These are phyloP conservation scores for Cyanoderma ruficeps DNA, from an alignment of 2,113 vertebrate species.

Conservation along the genomic window DNA sequence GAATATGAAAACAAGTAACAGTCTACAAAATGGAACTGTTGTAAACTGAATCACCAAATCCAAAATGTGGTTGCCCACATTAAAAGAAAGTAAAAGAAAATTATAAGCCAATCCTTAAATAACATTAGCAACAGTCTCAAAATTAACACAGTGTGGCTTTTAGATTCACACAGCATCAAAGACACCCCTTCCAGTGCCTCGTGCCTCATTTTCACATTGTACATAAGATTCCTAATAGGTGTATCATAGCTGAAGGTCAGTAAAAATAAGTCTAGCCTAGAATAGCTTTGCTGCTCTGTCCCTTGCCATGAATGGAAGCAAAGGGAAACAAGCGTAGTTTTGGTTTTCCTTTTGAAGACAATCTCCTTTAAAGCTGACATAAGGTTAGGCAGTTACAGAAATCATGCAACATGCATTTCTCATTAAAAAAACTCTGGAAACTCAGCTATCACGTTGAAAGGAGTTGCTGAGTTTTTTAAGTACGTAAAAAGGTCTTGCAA, in stretches of 20 bases:
- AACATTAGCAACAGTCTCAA: background rate
- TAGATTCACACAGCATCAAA: background rate
- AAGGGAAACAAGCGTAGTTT: background rate
- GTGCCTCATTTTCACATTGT: background rate
- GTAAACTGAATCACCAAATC: background rate
- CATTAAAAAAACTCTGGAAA: background rate
- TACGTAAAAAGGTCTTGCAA: background rate
- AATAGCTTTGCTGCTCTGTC: background rate
- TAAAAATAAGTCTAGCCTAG: background rate
- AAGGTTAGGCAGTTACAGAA: background rate
- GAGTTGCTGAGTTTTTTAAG: background rate
- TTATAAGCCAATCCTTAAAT: background rate
- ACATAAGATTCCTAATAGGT: background rate
- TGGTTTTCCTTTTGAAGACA: background rate
- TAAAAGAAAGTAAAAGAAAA: background rate
- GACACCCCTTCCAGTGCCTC: background rate
- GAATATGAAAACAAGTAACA: background rate
- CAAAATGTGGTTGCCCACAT: background rate
- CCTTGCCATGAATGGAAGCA: background rate
- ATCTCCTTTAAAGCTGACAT: background rate
- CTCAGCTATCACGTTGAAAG: background rate
- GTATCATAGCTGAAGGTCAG: background rate
- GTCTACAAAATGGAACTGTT: background rate
- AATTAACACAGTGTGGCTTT: background rate
- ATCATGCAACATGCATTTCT: background rate